A percentile compares a stretch with the other conserved stretches of the same genome.
Conservation (phyloP, 2,888 invertebrate genomes). For the Barypeithes pellucidus region DNA sequence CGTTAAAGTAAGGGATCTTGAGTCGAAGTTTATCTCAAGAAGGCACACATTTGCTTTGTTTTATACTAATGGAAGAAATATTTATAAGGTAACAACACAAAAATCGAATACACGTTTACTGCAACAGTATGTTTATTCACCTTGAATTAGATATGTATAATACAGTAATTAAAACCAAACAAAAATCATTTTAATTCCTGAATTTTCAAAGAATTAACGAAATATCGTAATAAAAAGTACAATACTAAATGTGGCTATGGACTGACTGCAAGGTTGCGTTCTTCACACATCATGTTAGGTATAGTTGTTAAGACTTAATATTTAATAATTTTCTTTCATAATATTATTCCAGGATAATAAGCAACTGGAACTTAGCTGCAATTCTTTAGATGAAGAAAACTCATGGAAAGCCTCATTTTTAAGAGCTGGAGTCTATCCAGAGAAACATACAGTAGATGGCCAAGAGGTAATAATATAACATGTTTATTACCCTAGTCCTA, state of each 20-base stretch:
- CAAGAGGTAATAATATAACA: constrained; percentile 46
- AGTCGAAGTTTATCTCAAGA: constrained; percentile 98
- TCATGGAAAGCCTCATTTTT: constrained; percentile 99
- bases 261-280: no score
- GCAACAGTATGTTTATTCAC: no score
- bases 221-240: no score
- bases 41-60: constrained; percentile 98
- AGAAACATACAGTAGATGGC: constrained; percentile 71
- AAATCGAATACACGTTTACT: no score
- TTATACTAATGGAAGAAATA: constrained; percentile 96
- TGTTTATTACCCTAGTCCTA: background rate
- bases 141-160: no score
- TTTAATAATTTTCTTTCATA: background rate
- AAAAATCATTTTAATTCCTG: no score
- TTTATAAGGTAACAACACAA: constrained; percentile 81
- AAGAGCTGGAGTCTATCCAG: constrained; percentile 99
- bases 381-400: constrained; percentile 97
- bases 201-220: no score
- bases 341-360: constrained; percentile 89
- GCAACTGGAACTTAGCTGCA: constrained; percentile 97
- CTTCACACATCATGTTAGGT: no score
- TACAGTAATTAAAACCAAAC: no score
- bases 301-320: no score
- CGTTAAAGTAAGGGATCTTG: constrained; percentile 95
- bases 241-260: no score